phyloP scores from a whole-genome alignment of 2,797 vertebrate species.

The Phylloscopus collybita region DNA sequence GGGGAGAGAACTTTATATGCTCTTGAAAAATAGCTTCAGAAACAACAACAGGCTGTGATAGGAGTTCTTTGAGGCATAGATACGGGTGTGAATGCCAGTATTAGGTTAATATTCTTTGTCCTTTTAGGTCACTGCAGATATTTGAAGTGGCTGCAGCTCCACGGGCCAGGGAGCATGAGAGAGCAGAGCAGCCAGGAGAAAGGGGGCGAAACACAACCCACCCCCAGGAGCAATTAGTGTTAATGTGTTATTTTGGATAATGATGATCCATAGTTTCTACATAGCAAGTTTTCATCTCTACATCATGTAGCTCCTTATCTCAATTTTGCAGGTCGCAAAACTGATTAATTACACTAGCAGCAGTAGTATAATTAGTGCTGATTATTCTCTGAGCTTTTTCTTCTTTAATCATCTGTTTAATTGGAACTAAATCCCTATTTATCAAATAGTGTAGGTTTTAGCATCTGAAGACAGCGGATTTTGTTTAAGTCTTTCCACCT shows the following conservation, averaged over 20 bases:
- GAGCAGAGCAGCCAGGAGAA: neutral
- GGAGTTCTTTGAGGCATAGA: neutral
- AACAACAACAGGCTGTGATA: neutral
- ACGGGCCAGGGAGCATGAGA: fast-evolving
- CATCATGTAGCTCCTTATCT: constrained; percentile 42
- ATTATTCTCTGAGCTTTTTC: constrained; percentile 35
- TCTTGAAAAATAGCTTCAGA: constrained; percentile 19
- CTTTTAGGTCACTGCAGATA: neutral
- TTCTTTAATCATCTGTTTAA: constrained; percentile 52
- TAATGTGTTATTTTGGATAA: neutral
- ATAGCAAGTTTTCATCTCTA: neutral
- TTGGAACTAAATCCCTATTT: constrained; percentile 45
- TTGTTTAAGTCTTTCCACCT: neutral
- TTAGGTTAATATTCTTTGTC: neutral
- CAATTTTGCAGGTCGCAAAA: constrained; percentile 31
- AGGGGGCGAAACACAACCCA: neutral
- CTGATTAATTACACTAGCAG: constrained; percentile 39
- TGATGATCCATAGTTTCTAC: neutral
- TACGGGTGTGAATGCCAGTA: neutral
- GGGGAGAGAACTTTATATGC: neutral
- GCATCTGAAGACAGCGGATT: neutral
- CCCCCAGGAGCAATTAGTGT: neutral
- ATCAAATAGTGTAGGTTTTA: neutral
- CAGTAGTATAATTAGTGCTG: constrained; percentile 31
- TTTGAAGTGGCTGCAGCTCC: neutral